Evolutionary conservation across 2,113 vertebrate species (phyloP).

Genomic region (Thomomys bottae): DNA sequence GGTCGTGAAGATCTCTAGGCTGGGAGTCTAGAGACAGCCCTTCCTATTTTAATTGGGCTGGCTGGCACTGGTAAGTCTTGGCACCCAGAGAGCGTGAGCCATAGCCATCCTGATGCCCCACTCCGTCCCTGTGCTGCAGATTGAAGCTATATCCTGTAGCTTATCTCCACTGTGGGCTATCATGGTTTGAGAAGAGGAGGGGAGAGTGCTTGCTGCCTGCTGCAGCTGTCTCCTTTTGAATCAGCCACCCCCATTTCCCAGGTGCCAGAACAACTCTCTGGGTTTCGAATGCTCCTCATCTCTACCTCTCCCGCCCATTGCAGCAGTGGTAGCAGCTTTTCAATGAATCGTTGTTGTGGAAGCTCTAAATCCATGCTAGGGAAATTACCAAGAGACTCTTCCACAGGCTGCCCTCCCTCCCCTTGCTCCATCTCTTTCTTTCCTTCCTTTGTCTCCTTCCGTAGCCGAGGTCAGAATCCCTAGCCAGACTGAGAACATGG

Average conservation of each 20-base stretch:
- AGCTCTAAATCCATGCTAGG: slow-evolving; percentile 74
- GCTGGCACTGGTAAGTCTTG: background rate
- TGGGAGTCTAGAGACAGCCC: background rate
- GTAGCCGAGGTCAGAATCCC: slow-evolving; percentile 82
- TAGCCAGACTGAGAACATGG: slow-evolving; percentile 84
- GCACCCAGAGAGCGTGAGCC: background rate
- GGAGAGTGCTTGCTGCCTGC: slow-evolving; percentile 46
- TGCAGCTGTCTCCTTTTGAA: slow-evolving; percentile 76
- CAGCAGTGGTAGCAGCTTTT: slow-evolving; percentile 43
- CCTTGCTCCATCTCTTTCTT: slow-evolving; percentile 73
- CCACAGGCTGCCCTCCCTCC: slow-evolving; percentile 60
- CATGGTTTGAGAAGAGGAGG: slow-evolving; percentile 34
- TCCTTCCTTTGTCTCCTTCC: slow-evolving; percentile 86
- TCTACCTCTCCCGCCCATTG: slow-evolving; percentile 48
- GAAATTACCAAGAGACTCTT: slow-evolving; percentile 81
- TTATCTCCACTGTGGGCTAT: slow-evolving; percentile 56
- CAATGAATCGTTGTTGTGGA: slow-evolving; percentile 74
- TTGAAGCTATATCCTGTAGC: slow-evolving; percentile 10
- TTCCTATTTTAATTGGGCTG: background rate
- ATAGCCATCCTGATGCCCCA: background rate
- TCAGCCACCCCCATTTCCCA: slow-evolving; percentile 55
- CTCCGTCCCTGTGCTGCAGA: slow-evolving; percentile 46
- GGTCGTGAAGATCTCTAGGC: background rate
- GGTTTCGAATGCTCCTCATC: slow-evolving; percentile 38
- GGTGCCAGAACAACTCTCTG: slow-evolving; percentile 61